Conservation (phyloP, 2,888 invertebrate species). For the Lasius platythorax region DNA sequence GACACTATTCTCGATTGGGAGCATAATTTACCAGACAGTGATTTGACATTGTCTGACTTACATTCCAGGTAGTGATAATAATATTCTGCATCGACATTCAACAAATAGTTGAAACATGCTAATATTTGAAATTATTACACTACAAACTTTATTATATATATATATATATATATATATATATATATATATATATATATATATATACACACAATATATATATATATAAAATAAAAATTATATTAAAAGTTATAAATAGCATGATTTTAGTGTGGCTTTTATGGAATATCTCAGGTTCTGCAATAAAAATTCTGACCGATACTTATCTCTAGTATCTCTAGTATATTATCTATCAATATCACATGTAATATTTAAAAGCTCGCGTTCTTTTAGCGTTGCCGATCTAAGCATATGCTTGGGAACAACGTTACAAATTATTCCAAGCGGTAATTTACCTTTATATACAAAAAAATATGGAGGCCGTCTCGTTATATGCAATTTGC, state of each 20-base stretch:
- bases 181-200: not conserved
- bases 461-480: conserved; percentile 95
- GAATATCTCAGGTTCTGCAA: conserved; percentile 16
- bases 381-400: conserved; percentile 93
- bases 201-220: not conserved
- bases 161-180: too few relatives aligned
- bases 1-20: conserved; percentile 99
- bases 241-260: conserved; percentile 12
- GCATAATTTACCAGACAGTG: conserved; percentile 95
- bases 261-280: conserved; percentile 15
- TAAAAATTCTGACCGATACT: conserved; percentile 6
- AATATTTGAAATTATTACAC: not conserved
- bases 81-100: not conserved
- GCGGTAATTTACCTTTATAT: conserved; percentile 96
- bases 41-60: conserved; percentile 93
- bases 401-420: conserved; percentile 98
- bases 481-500: conserved; percentile 97
- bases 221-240: not conserved
- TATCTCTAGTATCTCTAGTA: not conserved
- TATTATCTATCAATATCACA: not conserved
- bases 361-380: conserved; percentile 27
- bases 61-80: conserved; percentile 91
- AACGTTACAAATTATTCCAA: conserved; percentile 99
- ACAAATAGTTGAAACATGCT: not conserved
- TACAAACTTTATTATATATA: not conserved